Base-by-base conservation (phyloP, 2,797 vertebrate species). In the Dermochelys coriacea region DNA sequence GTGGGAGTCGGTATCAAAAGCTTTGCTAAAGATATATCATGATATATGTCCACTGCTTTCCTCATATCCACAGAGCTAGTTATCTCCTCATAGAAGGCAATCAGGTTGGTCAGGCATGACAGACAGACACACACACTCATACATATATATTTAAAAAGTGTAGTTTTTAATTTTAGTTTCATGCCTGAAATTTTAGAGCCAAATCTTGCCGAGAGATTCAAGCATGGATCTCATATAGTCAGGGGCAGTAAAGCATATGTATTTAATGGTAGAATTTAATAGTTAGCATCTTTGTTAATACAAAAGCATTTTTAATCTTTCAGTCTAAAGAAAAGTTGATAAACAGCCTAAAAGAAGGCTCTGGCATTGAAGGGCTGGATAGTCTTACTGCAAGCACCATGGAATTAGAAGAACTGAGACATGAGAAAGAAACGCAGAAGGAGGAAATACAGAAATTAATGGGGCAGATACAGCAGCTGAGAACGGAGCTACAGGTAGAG, bases 271-370 rank as follows among this genome's bases (percentile, higher is more conserved):
- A 49, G n/a, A 15, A 29, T 25, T 8, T 16, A 45, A 92, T 93
- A 2, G 59, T 86, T 68, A 87, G 3, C 47, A 34, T 5, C 91
- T 45, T 0, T 88, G n/a, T 74, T 94, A 92, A 95, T 47, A 18
- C 3, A 50, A 31, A 29, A 10, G 12, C 34, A 57, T 8, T 19
- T 82, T 86, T 95, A 47, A 77, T 81, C 71, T 94, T 96, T 52
- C 94, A 99, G 99, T 99, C 99, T 92, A 99, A 99, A 98, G 99
- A 99, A 96, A 99, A 99, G 97, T 95, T 99, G 96, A 99, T 99
- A 96, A 99, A 98, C 98, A 99, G 99, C 96, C 97, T 99, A 94
- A 99, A 99, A 96, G 99, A 99, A 97, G 99, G 99, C 47, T 99
- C 99, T 34, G 99, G 99, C 82, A 98, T 99, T 95, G 99, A 99